Base-by-base conservation (phyloP, 30 jellyfish, hydroid and myxozoan genomes). In the Phacellophora camtschatica region DNA sequence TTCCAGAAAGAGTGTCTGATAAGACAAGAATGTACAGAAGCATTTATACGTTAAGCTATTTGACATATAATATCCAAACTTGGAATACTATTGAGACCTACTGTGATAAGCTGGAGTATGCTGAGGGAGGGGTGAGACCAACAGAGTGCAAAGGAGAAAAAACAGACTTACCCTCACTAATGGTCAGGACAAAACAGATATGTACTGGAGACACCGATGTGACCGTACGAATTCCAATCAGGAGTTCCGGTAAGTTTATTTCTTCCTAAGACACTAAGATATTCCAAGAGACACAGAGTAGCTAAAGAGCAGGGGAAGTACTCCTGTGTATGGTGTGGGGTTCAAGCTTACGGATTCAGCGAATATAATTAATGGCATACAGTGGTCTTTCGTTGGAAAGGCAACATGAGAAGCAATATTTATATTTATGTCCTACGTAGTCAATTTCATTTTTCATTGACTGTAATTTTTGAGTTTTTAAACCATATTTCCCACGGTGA, bases 61-160 rank as follows among this genome's bases (percentile, higher is more conserved):
- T 62, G 36, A 62, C 75, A 10, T 62, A 62, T 51, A 25, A 24
- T 18, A 30, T 62, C 22, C 75, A 62, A 34, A 62, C 75, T 23
- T 62, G 75, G 75, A 62, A 62, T 30, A 18, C 20, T 4, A 62
- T 62, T 4, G 51, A 62, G 22, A 30, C 12, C 27, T 62, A 22
- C 51, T 62, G 75, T 30, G 51, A 62, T 62, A 62, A 62, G 51
- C 51, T 62, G 51, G 53, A 62, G n/a, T 62, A 62, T 30, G 75
- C 75, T 3, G 75, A 24, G 51, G 75, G 75, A 19, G 75, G 75
- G 51, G 51, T 19, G 51, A 62, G 51, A 30, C 75, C 75, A 15
- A 25, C 53, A 5, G 51, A 62, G 30, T 62, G 75, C 51, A n/a
- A 62, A 62, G 75, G 20, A 2, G 75, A 62, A 25, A 62, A 62